phyloP scores from a whole-genome alignment of 2,888 invertebrate species.

The Mycalesis mineus region DNA sequence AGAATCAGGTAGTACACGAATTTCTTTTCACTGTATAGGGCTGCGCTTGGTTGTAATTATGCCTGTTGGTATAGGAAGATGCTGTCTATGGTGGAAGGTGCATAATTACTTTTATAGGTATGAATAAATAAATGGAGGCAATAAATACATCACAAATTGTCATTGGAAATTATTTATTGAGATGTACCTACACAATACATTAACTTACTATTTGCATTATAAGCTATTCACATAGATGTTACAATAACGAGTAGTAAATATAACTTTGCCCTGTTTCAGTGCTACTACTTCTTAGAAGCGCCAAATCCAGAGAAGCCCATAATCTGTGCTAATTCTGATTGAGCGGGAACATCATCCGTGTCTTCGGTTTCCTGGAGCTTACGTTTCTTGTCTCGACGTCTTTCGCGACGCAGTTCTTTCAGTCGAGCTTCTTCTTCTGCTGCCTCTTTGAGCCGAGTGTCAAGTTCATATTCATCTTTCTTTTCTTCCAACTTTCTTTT shows the following conservation, averaged over 20 bases:
- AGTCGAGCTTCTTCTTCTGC: slow-evolving; percentile 97
- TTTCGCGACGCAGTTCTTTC: slow-evolving; percentile 92
- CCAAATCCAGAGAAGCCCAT: slow-evolving; percentile 98
- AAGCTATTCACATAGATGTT: no score
- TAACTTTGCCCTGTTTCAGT: neutral
- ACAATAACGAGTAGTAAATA: no score
- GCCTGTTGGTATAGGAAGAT: no score
- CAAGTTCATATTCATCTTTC: slow-evolving; percentile 96
- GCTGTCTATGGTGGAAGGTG: no score
- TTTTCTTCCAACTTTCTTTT: slow-evolving; percentile 97
- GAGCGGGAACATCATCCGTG: slow-evolving; percentile 69
- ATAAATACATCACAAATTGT: neutral
- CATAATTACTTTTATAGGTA: no score
- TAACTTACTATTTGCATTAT: neutral
- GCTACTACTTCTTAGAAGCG: slow-evolving; percentile 85
- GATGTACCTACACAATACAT: neutral
- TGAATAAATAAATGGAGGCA: neutral
- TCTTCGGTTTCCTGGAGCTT: slow-evolving; percentile 83
- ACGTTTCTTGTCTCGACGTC: slow-evolving; percentile 91
- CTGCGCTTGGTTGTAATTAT: no score
- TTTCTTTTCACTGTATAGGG: no score
- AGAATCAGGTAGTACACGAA: no score
- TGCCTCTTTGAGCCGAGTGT: slow-evolving; percentile 92
- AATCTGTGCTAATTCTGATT: slow-evolving; percentile 88
- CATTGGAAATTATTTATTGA: neutral